These are phyloP conservation scores for Pseudotriccus pelzelni DNA, from an alignment of 2,797 vertebrate species.

Conservation along the genomic window DNA sequence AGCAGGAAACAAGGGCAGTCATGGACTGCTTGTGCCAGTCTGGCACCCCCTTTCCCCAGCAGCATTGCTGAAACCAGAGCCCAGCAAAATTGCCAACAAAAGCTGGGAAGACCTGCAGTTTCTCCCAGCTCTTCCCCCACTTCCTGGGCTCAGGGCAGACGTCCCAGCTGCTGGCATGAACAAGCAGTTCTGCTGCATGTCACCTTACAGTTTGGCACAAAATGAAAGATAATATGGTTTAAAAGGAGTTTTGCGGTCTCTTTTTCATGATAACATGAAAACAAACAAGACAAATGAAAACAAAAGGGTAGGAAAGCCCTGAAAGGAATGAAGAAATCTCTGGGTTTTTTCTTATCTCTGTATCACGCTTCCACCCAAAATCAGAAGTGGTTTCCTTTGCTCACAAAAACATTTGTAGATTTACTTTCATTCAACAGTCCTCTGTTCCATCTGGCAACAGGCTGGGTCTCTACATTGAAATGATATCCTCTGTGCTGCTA, in stretches of 20 bases:
- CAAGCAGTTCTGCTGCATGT: not conserved
- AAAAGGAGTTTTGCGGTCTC: not conserved
- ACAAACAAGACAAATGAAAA: not conserved
- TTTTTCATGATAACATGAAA: not conserved
- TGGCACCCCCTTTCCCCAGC: not conserved
- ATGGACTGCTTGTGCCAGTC: rapidly evolving
- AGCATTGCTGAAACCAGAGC: not conserved
- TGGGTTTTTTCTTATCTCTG: not conserved
- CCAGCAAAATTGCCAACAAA: not conserved
- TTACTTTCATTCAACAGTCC: not conserved
- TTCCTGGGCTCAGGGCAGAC: not conserved
- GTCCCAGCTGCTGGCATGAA: not conserved
- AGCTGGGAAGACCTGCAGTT: not conserved
- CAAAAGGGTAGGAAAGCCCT: not conserved
- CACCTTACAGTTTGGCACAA: not conserved
- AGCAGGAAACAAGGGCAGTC: not conserved
- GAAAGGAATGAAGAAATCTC: not conserved
- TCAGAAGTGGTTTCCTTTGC: not conserved
- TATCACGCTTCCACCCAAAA: not conserved
- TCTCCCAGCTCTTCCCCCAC: not conserved
- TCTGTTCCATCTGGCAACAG: constrained; percentile 10
- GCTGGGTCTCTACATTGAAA: not conserved
- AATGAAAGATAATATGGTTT: not conserved
- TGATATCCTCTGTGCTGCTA: not conserved
- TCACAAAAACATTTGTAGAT: not conserved